Evolutionary conservation across 2,113 vertebrate genomes (phyloP).

Genomic region (Prietella phreatophila): DNA sequence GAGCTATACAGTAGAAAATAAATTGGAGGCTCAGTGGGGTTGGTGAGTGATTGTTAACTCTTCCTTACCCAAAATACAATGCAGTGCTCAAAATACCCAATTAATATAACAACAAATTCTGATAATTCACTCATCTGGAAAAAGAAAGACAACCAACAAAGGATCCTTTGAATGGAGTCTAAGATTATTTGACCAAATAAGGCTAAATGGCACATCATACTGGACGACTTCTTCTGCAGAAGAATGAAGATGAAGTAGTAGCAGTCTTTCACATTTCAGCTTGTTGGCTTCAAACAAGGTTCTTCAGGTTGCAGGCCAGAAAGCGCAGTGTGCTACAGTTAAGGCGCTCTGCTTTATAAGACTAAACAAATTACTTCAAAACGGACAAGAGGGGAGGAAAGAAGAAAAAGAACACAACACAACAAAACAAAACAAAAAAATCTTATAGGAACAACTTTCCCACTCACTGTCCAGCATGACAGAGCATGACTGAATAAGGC

Average conservation of each 20-base stretch:
- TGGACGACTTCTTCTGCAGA: slow-evolving; percentile 14
- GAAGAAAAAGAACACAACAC: background rate
- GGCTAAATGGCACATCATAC: background rate
- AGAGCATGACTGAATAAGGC: slow-evolving; percentile 42
- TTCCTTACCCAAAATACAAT: slow-evolving; percentile 1
- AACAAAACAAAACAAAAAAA: background rate
- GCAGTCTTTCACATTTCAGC: slow-evolving; percentile 43
- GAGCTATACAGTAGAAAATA: slow-evolving; percentile 42
- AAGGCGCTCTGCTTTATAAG: slow-evolving; percentile 22
- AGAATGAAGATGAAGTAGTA: slow-evolving; percentile 37
- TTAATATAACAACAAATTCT: background rate
- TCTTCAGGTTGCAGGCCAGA: slow-evolving; percentile 16
- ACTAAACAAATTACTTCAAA: slow-evolving; percentile 14
- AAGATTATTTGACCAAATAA: slow-evolving; percentile 6
- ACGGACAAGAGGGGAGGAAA: background rate
- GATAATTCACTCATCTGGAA: background rate
- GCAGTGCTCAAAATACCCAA: background rate
- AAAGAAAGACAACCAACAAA: background rate
- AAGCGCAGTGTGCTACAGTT: slow-evolving; percentile 43
- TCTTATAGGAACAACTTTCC: slow-evolving; percentile 1
- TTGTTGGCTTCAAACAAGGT: slow-evolving; percentile 12
- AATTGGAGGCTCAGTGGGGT: background rate
- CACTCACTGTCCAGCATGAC: slow-evolving; percentile 27
- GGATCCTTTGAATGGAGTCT: background rate
- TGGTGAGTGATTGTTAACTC: background rate